phyloP scores from a whole-genome alignment of 2,888 invertebrate species.

The Artemia sinica region DNA sequence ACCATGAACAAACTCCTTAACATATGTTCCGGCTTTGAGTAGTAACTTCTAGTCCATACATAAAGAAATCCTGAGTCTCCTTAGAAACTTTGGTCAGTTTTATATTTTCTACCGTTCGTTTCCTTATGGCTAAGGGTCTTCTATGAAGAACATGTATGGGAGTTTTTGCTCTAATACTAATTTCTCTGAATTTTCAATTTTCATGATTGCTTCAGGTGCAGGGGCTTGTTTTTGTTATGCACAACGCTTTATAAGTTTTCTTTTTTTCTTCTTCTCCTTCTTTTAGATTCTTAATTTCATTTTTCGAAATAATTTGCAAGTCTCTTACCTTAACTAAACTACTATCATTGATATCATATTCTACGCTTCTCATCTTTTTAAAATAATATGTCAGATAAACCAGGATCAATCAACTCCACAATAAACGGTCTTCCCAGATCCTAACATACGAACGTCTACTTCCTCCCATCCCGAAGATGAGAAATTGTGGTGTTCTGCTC shows the following conservation, averaged over 20 bases:
- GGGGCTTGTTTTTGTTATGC: constrained; percentile 34
- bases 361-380: not conserved
- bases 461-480: constrained; percentile 88
- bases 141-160: constrained; percentile 78
- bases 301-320: constrained; percentile 31
- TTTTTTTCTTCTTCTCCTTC: constrained; percentile 70
- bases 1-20: constrained; percentile 93
- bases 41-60: constrained; percentile 46
- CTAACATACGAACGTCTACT: constrained; percentile 85
- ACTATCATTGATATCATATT: not conserved
- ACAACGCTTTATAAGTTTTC: constrained; percentile 70
- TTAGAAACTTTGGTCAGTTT: constrained; percentile 40
- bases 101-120: constrained; percentile 46
- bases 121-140: constrained; percentile 51
- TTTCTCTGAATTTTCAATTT: constrained; percentile 33
- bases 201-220: constrained; percentile 30
- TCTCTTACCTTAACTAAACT: constrained; percentile 4
- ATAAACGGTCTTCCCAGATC: constrained; percentile 86
- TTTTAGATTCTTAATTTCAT: constrained; percentile 46
- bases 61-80: constrained; percentile 28
- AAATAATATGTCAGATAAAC: constrained; percentile 32
- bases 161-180: constrained; percentile 57
- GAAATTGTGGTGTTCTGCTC: constrained; percentile 49
- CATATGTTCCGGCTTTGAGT: constrained; percentile 84
- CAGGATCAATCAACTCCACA: constrained; percentile 58